Conservation (phyloP, 2,888 invertebrate species). For the Orchesella flavescens region DNA sequence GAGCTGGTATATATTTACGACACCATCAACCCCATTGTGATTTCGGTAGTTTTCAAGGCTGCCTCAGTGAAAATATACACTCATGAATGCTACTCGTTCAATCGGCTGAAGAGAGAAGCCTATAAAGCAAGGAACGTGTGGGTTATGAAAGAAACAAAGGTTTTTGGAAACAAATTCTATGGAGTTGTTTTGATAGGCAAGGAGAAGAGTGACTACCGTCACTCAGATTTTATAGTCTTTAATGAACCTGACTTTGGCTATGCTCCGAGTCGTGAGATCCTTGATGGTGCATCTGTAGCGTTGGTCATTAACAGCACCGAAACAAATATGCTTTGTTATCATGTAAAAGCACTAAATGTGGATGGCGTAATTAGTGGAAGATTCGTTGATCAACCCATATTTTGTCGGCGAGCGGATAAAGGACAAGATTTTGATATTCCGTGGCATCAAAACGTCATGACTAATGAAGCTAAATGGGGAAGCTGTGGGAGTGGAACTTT, state of each 20-base stretch:
- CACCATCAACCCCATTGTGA: neutral
- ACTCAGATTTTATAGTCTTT: neutral
- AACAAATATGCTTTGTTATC: neutral
- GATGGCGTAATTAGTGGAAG: neutral
- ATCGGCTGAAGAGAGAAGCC: neutral
- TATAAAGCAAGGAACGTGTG: neutral
- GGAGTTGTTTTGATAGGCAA: neutral
- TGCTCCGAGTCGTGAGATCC: neutral
- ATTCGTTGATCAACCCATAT: neutral
- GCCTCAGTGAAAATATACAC: neutral
- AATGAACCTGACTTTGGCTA: conserved; percentile 4
- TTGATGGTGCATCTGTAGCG: neutral
- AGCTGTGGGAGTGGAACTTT: neutral
- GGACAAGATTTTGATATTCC: neutral
- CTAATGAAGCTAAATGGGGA: neutral
- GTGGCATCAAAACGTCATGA: neutral
- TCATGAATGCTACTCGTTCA: neutral
- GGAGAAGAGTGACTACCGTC: neutral
- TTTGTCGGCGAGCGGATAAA: neutral
- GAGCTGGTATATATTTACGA: neutral
- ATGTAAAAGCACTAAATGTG: neutral
- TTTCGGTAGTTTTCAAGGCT: neutral
- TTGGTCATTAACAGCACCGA: neutral
- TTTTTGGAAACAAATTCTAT: conserved; percentile 1
- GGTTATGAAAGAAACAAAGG: neutral